These are phyloP conservation scores for Phorcus lineatus DNA, from an alignment of 2,888 invertebrate species.

Conservation along the genomic window DNA sequence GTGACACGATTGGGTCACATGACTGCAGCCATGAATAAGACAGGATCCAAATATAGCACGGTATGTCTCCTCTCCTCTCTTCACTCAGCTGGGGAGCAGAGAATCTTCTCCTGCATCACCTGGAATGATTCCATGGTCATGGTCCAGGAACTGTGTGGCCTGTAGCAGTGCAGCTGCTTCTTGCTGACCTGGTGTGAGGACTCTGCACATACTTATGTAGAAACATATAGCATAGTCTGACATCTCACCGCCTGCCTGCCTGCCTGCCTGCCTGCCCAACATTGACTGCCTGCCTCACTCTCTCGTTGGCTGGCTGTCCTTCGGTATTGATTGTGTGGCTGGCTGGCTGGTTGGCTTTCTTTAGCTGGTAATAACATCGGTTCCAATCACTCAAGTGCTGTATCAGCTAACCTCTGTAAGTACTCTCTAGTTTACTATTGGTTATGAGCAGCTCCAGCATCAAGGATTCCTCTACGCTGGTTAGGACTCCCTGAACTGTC, in stretches of 20 bases:
- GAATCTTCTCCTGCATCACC: too few species aligned
- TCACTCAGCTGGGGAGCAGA: neutral
- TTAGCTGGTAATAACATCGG: neutral
- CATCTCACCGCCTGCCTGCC: neutral
- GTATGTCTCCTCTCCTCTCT: neutral
- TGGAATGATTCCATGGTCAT: too few species aligned
- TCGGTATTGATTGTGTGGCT: slow-evolving; percentile 12
- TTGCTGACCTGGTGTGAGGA: neutral
- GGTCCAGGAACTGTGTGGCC: neutral
- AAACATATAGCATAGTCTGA: neutral
- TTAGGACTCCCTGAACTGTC: too few species aligned
- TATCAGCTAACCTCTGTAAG: neutral
- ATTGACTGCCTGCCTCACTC: neutral
- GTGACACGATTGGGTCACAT: slow-evolving; percentile 19
- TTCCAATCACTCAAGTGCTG: neutral
- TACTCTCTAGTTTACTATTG: neutral
- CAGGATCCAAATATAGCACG: slow-evolving; percentile 16
- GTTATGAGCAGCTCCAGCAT: too few species aligned
- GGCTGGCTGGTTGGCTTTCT: neutral
- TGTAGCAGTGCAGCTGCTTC: neutral
- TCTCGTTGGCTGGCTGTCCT: neutral
- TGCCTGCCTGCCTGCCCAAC: neutral
- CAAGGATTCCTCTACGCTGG: too few species aligned
- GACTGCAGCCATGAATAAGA: slow-evolving; percentile 18
- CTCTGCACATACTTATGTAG: too few species aligned